Conservation (phyloP, 1,140 invertebrate species). For the Helicorthomorpha holstii region DNA sequence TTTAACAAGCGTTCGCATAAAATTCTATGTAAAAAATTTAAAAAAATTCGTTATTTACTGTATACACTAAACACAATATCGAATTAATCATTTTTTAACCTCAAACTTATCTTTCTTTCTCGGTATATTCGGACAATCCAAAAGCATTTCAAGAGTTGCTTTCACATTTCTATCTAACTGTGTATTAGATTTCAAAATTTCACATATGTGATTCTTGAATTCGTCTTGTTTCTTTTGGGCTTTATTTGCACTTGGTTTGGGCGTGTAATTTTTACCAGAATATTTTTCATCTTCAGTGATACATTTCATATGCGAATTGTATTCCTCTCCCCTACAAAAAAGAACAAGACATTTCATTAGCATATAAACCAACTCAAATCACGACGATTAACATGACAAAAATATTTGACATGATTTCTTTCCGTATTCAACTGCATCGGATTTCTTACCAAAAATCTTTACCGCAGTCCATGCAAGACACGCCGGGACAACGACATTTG, state of each 20-base stretch:
- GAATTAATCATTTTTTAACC: slow-evolving; percentile 5
- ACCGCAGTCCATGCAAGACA: slow-evolving; percentile 76
- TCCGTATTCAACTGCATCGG: too few relatives aligned
- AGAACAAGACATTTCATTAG: too few relatives aligned
- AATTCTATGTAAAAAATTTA: neutral
- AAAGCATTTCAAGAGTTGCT: slow-evolving; percentile 48
- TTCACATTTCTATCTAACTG: slow-evolving; percentile 35
- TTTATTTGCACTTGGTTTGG: slow-evolving; percentile 56
- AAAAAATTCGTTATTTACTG: neutral
- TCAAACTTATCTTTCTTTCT: slow-evolving; percentile 76
- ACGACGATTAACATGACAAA: neutral
- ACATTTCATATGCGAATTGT: slow-evolving; percentile 71
- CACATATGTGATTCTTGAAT: slow-evolving; percentile 68
- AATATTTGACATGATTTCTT: neutral
- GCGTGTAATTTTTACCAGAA: slow-evolving; percentile 58
- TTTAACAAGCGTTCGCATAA: neutral
- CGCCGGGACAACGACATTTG: slow-evolving; percentile 39
- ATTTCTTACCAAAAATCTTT: slow-evolving; percentile 50
- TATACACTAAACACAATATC: neutral
- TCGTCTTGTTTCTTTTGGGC: slow-evolving; percentile 74
- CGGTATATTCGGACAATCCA: slow-evolving; percentile 70
- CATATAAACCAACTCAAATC: neutral
- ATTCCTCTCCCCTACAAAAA: slow-evolving; percentile 40
- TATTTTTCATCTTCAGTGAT: slow-evolving; percentile 81
- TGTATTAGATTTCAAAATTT: slow-evolving; percentile 43